phyloP scores from a whole-genome alignment of 2,797 vertebrate genomes.

The Rhynchotus rufescens region DNA sequence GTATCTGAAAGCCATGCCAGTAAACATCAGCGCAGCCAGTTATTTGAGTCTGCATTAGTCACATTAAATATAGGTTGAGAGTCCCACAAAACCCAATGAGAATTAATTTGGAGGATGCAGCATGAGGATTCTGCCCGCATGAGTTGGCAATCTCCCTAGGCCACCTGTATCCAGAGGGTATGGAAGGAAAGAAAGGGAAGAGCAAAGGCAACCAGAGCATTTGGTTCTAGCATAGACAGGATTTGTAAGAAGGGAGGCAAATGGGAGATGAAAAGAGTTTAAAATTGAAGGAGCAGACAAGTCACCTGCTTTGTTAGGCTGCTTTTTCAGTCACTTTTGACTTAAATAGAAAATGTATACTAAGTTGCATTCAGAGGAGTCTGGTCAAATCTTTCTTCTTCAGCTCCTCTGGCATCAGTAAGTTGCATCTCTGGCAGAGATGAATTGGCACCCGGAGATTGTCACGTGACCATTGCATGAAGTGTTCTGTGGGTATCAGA shows the following conservation, averaged over 20 bases:
- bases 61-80: neutral
- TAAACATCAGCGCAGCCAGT: neutral
- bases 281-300: accelerated
- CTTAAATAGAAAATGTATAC: neutral
- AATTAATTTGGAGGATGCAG: neutral
- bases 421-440: neutral
- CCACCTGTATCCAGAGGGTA: neutral
- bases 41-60: neutral
- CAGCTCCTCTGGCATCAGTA: neutral
- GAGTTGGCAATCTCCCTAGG: neutral
- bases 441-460: too few relatives aligned
- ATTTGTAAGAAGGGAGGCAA: neutral
- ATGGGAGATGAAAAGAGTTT: neutral
- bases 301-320: neutral
- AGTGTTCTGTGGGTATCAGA: neutral
- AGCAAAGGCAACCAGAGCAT: neutral
- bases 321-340: neutral
- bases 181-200: neutral
- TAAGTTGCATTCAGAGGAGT: neutral
- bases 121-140: neutral
- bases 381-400: neutral
- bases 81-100: neutral
- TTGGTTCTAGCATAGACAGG: neutral
- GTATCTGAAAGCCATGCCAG: neutral
- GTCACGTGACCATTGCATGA: neutral